phyloP scores from a whole-genome alignment of 2,797 vertebrate genomes.

The Eutrigla gurnardus region DNA sequence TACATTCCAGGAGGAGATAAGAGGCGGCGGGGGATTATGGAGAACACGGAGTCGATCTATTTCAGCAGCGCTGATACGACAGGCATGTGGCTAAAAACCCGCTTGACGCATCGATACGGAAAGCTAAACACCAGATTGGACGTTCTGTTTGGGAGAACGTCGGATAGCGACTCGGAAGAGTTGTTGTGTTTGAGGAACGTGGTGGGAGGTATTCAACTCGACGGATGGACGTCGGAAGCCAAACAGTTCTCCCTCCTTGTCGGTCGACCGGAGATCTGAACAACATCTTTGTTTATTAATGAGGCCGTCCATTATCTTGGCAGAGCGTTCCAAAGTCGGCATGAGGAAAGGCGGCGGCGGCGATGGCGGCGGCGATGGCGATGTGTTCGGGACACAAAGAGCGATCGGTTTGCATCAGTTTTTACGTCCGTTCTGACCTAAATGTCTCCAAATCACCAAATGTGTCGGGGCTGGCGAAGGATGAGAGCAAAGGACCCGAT shows the following conservation, averaged over 20 bases:
- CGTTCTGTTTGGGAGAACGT: conserved; percentile 16
- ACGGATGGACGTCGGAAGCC: background rate
- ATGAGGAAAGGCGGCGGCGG: background rate
- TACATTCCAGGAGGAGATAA: background rate
- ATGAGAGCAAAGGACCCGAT: too few species aligned
- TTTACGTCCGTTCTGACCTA: background rate
- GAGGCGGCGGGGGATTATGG: background rate
- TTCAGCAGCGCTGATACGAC: background rate
- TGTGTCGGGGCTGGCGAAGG: too few species aligned
- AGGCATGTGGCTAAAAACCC: conserved; percentile 2
- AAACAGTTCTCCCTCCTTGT: conserved; percentile 15
- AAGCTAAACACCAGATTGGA: conserved; percentile 9
- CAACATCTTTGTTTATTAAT: conserved; percentile 37
- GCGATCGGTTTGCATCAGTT: background rate
- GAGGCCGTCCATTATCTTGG: conserved; percentile 12
- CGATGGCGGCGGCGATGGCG: background rate
- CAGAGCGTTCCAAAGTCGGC: conserved; percentile 12
- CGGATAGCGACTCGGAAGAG: conserved; percentile 4
- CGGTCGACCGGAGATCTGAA: background rate
- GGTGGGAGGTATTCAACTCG: background rate
- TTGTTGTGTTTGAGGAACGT: background rate
- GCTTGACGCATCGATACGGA: background rate
- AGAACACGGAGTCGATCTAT: background rate
- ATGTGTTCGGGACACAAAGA: conserved; percentile 5
- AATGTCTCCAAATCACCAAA: too few species aligned